Percentiles rank a stretch among this genome's conserved stretches.
These are phyloP conservation scores for Alexandromys oeconomus DNA, from an alignment of 2,797 vertebrate species.

Conservation along the genomic window DNA sequence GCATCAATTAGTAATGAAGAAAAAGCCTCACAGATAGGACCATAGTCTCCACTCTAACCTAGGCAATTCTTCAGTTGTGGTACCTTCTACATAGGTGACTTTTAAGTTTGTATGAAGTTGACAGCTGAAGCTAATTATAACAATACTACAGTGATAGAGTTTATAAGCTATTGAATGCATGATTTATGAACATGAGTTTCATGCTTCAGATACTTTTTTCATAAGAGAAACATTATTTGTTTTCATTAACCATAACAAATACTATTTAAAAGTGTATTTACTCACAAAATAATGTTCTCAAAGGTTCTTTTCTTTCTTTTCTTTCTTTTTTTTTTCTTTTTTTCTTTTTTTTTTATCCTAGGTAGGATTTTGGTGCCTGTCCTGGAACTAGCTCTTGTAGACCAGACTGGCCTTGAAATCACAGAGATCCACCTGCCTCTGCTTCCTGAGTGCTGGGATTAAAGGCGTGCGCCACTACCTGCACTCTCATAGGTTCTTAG, in stretches of 20 bases:
- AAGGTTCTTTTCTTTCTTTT: neutral
- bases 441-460: no score
- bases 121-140: neutral
- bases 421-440: no score
- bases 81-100: neutral
- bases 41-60: neutral
- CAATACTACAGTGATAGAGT: neutral
- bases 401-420: no score
- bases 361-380: no score
- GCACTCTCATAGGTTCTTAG: conserved; percentile 17
- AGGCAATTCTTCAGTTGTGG: neutral
- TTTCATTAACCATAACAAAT: conserved; percentile 50
- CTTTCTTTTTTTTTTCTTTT: no score
- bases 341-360: no score
- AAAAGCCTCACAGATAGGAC: neutral
- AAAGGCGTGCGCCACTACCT: no score
- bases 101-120: neutral
- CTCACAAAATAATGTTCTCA: conserved; percentile 29
- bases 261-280: conserved; percentile 33
- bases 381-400: no score
- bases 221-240: conserved; percentile 30
- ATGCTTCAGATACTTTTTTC: conserved; percentile 34
- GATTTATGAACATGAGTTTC: conserved; percentile 39
- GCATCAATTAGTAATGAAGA: neutral
- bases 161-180: conserved; percentile 46